Conservation (phyloP, 1,140 invertebrate species). For the Pogonomyrmex californicus region DNA sequence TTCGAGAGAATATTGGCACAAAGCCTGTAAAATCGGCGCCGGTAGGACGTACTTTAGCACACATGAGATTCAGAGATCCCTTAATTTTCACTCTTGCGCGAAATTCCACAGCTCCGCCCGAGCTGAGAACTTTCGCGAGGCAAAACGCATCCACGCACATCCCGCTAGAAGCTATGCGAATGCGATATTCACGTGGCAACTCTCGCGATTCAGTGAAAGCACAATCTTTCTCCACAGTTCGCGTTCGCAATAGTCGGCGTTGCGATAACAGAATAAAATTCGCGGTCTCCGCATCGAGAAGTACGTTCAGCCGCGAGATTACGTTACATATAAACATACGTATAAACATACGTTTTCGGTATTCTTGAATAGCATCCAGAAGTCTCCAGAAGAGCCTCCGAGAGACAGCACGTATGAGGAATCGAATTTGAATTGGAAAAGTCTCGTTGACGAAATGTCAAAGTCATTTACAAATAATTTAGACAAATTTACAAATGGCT, state of each 20-base stretch:
- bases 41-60: no score
- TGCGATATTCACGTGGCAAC: slow-evolving; percentile 11
- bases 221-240: slow-evolving; percentile 21
- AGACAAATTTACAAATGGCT: no score
- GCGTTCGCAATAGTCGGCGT: not conserved
- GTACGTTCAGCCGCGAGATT: not conserved
- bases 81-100: slow-evolving; percentile 8
- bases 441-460: not conserved
- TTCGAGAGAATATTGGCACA: not conserved
- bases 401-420: not conserved
- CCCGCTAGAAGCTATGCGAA: not conserved
- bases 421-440: not conserved
- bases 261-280: not conserved
- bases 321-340: no score
- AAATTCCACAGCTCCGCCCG: not conserved
- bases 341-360: not conserved
- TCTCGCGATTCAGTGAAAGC: slow-evolving; percentile 51
- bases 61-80: not conserved
- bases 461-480: not conserved
- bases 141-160: slow-evolving; percentile 3
- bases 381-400: not conserved
- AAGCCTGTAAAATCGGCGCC: not conserved
- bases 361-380: not conserved
- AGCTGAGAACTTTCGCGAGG: slow-evolving; percentile 35
- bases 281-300: not conserved